These are phyloP conservation scores for Phycodurus eques DNA, from an alignment of 2,113 vertebrate genomes.

Conservation along the genomic window DNA sequence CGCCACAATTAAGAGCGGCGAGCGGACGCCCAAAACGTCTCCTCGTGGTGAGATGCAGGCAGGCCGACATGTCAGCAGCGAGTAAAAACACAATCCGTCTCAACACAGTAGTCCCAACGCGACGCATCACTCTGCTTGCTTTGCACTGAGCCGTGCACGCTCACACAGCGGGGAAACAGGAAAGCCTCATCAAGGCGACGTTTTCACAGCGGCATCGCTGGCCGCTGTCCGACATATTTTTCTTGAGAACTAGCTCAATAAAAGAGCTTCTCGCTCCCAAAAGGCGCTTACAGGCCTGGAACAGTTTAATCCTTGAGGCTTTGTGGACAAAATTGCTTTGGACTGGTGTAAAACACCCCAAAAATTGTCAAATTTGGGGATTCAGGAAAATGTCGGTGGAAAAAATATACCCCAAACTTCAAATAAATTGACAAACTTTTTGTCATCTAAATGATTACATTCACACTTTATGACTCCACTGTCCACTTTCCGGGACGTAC, in stretches of 20 bases:
- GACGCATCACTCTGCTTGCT: conserved; percentile 64
- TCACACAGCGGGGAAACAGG: conserved; percentile 43
- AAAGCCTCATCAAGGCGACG: conserved; percentile 48
- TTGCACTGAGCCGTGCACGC: conserved; percentile 62
- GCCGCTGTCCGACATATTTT: neutral
- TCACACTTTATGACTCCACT: too few species aligned
- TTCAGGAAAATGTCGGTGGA: too few species aligned
- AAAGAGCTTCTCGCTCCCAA: neutral
- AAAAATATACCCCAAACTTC: too few species aligned
- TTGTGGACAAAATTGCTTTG: neutral
- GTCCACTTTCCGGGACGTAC: too few species aligned
- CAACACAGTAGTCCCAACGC: conserved; percentile 51
- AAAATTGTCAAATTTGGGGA: too few species aligned
- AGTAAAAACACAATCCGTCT: conserved; percentile 71
- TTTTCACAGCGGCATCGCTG: conserved; percentile 35
- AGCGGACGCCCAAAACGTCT: conserved; percentile 35
- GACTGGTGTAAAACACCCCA: neutral
- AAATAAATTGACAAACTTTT: too few species aligned
- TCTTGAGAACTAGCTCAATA: neutral
- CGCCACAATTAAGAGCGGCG: conserved; percentile 61
- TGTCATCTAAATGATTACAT: too few species aligned
- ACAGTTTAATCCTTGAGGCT: neutral
- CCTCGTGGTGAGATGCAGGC: conserved; percentile 33
- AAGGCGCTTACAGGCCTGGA: neutral
- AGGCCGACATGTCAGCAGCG: conserved; percentile 64